Evolutionary conservation across 2,113 vertebrate species (phyloP).

Genomic region (Urocolius indicus): DNA sequence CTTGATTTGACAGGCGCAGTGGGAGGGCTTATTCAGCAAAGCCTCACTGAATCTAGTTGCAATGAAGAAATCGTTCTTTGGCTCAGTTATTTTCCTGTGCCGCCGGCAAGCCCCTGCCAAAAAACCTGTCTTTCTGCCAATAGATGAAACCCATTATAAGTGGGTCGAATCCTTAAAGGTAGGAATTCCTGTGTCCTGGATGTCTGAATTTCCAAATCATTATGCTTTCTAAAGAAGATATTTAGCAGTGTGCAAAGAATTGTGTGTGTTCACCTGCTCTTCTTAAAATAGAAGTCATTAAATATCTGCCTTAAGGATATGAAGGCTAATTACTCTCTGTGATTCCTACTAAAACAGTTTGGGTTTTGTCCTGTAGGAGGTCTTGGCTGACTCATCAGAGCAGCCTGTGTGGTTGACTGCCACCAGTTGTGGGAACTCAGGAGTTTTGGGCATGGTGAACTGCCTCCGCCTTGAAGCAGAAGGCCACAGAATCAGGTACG

Average conservation of each 20-base stretch:
- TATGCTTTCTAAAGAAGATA: not conserved
- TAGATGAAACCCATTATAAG: constrained; percentile 83
- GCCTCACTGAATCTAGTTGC: constrained; percentile 79
- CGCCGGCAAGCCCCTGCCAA: constrained; percentile 64
- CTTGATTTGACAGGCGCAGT: constrained; percentile 81
- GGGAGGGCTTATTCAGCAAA: constrained; percentile 83
- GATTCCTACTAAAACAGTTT: not conserved
- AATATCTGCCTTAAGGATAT: not conserved
- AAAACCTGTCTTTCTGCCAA: constrained; percentile 78
- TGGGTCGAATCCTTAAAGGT: constrained; percentile 96
- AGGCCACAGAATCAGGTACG: constrained; percentile 89
- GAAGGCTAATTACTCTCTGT: not conserved
- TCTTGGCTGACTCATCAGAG: constrained; percentile 79
- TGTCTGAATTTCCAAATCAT: not conserved
- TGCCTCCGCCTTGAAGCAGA: constrained; percentile 91
- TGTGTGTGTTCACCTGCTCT: not conserved
- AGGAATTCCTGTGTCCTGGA: not conserved
- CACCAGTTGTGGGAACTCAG: constrained; percentile 77
- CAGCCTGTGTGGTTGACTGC: constrained; percentile 87
- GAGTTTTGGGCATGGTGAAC: constrained; percentile 94
- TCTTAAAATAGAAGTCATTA: not conserved
- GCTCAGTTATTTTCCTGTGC: constrained; percentile 88
- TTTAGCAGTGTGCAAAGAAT: not conserved
- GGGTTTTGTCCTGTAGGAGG: constrained; percentile 38
- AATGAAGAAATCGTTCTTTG: constrained; percentile 88